Base-by-base conservation (phyloP, 2,797 vertebrate species). In the Siniperca undulata region DNA sequence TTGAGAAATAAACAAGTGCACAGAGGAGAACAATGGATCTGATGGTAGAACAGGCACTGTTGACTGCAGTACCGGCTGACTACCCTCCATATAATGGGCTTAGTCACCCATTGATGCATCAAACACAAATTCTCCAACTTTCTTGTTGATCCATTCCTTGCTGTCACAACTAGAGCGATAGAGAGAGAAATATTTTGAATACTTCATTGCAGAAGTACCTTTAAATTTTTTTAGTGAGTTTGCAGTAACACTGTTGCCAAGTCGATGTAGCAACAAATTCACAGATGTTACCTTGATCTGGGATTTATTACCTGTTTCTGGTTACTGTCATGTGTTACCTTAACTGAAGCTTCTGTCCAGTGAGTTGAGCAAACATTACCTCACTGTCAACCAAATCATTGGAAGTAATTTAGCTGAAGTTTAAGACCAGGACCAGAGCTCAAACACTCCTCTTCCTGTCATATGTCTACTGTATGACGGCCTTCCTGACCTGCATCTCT, bases 101-200 rank as follows among this genome's bases (percentile, higher is more conserved):
- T 42, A 60, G 56, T 64, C 75, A 59, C 30, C 56, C 75, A 77
- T 3, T 61, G 36, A 77, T 50, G 70, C 70, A 82, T 74, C 60
- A 68, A 74, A 69, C 58, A 80, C 59, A 80, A 59, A 79, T 78
- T 64, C 60, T 68, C 30, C 44, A 58, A 60, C 44, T 72, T 74
- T 66, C 24, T 42, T 67, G 8, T 52, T 59, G 36, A 69, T 71
- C 10, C 30, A 16, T 77, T 76, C 40, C 50, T 48, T 61, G 40
- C 34, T 65, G 66, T 70, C 73, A 74, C 50, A 75, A 75, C 70
- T 36, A 40, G 30, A 81, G 65, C 4, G 7, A 64, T 7, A 16
- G 24, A 50, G 12, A 55, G 48, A 44, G 24, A 66, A 44, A 20
- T 16, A 34, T n/a, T 16, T 68, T 53, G 20, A 76, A 58, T 44